Evolutionary conservation across 2,113 vertebrate genomes (phyloP).

Genomic region (Cygnus atratus): DNA sequence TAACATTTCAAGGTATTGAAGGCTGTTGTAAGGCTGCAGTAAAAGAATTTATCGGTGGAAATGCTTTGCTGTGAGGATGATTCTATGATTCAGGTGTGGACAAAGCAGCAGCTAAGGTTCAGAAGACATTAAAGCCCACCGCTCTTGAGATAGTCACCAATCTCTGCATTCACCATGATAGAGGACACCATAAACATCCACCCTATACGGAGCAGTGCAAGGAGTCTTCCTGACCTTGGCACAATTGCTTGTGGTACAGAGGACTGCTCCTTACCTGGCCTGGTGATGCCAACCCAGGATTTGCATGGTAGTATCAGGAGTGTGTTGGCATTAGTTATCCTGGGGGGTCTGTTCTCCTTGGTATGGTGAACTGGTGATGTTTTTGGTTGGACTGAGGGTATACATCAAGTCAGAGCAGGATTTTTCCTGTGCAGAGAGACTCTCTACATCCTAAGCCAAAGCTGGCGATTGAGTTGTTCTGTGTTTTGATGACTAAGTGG

Average conservation of each 20-base stretch:
- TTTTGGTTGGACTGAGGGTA: neutral
- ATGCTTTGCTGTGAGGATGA: neutral
- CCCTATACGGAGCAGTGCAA: accelerated
- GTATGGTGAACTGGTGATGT: neutral
- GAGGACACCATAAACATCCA: neutral
- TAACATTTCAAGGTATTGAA: neutral
- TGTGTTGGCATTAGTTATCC: neutral
- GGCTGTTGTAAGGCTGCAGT: neutral
- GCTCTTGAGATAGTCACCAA: neutral
- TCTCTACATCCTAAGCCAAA: neutral
- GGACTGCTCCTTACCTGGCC: neutral
- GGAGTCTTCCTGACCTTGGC: neutral
- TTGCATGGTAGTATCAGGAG: neutral
- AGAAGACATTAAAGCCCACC: neutral
- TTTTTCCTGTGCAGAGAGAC: neutral
- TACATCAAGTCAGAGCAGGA: neutral
- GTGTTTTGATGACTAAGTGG: neutral
- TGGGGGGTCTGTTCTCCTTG: neutral
- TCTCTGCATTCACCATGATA: neutral
- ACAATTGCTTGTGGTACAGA: accelerated
- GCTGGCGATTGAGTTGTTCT: neutral
- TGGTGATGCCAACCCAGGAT: neutral
- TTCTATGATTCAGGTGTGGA: neutral
- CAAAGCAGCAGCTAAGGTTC: neutral
- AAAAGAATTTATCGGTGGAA: neutral